Evolutionary conservation across 1,140 invertebrate species (phyloP), one percentile per base, ranked within the genome.

Genomic region (Ectropis grisescens): DNA sequence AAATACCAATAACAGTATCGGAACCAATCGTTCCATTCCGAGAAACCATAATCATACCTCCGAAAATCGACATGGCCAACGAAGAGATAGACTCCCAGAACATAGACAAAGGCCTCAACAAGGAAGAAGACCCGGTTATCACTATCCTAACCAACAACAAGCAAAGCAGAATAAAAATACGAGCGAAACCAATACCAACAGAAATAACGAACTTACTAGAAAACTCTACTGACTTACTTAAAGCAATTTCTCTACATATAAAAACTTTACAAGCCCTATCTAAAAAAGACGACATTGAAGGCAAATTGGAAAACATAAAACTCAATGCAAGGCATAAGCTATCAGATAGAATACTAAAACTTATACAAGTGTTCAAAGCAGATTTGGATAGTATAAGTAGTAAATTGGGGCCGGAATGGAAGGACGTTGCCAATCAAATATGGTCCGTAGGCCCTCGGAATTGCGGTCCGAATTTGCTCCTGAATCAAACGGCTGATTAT

Each of bases 21-120:
- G 89, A 93, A 55, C 97, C 97, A 0, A 98, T 99, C 48, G 96
- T 99, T 2, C 93, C 97, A 8, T 97, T 98, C 52, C 85, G 94
- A 50, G 98, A 99, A 79, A 99, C 97, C 0, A 87, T 98, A 40
- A 88, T 98, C 0, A 85, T 86, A 16, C 89, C 90, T 9, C 93
- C 94, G 0, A 93, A 89, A 58, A 68, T 93, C 1, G 94, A 97
- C 58, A 93, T 94, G 92, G 90, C 94, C 0, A 96, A 97, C 71
- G 94, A 96, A 84, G 86, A 86, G 13, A 94, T 95, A 51, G 87
- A 88, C 51, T 46, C 83, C 2, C 75, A 84, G 55, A 83, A 82
- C 42, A 47, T 71, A 12, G 49, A 66, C 35, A 66, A 72, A 55
- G 40, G 42, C 10, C 46, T 45, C 12, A 56, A 58, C 7, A 59